These are phyloP conservation scores for Phenganax marumi DNA, from an alignment of 92 coral and sea anemone genomes.

Conservation along the genomic window DNA sequence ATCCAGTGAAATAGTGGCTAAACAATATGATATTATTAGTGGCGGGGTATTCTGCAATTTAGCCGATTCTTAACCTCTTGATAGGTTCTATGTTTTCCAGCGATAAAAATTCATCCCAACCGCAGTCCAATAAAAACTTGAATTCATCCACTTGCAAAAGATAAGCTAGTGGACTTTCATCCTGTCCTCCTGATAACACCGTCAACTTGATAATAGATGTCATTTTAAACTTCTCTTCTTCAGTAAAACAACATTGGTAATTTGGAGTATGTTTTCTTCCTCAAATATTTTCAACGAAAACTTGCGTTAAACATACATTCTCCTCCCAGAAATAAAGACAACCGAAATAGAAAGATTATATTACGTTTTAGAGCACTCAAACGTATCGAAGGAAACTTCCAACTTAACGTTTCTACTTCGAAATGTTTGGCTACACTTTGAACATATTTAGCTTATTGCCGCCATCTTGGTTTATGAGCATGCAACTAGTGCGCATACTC, in stretches of 20 bases:
- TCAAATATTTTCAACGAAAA: background rate
- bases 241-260: background rate
- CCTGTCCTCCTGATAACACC: constrained; percentile 91
- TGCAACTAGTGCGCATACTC: too few relatives aligned
- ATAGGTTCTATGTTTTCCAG: constrained; percentile 82
- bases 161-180: constrained; percentile 90
- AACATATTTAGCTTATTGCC: background rate
- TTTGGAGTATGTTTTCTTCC: background rate
- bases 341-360: background rate
- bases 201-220: constrained; percentile 92
- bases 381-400: background rate
- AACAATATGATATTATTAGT: too few relatives aligned
- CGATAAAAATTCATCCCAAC: constrained; percentile 84
- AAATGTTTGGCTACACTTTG: background rate
- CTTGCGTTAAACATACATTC: background rate
- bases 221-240: constrained; percentile 45
- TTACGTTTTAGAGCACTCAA: background rate
- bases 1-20: too few relatives aligned
- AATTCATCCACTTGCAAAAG: constrained; percentile 97
- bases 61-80: constrained; percentile 62
- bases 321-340: background rate
- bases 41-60: too few relatives aligned
- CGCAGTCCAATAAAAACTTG: constrained; percentile 92
- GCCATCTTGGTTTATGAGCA: background rate
- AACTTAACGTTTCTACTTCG: background rate